Base-by-base conservation (phyloP, 2,797 vertebrate genomes). In the Molossus alvarezi region DNA sequence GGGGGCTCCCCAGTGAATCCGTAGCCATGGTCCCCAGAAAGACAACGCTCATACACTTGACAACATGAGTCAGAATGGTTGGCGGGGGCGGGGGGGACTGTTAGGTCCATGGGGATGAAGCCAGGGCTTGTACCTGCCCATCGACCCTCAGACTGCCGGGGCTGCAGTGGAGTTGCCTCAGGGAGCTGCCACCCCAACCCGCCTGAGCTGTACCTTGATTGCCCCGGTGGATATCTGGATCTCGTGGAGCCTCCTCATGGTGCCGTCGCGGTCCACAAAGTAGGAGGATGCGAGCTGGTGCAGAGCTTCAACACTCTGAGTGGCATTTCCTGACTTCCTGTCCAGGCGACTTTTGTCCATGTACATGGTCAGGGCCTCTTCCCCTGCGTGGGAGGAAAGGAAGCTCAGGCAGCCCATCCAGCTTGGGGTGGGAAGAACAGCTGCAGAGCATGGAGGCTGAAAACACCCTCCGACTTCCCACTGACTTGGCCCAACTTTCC, bases 241-340 rank as follows among this genome's bases (percentile, higher is more conserved):
- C 98, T 99, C 99, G 2, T 99, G 99, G 97, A 99, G 99, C 98
- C 99, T 99, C 98, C 99, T 99, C 99, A 99, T 99, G 92, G 99
- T 99, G 97, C 99, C 99, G 86, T 99, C 99, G 1, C 99, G 99
- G 98, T 99, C 99, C 6, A 99, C 99, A 97, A 99, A 99, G 98
- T 99, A 99, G 91, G 99, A 99, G 9, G 99, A 99, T 41, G 99
- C 99, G 41, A 99, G 99, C 98, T 99, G 99, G 98, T 99, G 99
- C 92, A 99, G 98, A 13, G 99, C 99, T 97, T 99, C 99, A 18
- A 99, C 99, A 5, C 99, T 99, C 97, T 99, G 99, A n/a, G 99
- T 99, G 67, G 99, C 99, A 1, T 99, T 99, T 95, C 98, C 99
- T 88, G 99, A 99, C 98, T 99, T 99, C 87, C 99, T 98, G 98